phyloP scores from a whole-genome alignment of 2,797 vertebrate species.

The Galagoides demidoff region DNA sequence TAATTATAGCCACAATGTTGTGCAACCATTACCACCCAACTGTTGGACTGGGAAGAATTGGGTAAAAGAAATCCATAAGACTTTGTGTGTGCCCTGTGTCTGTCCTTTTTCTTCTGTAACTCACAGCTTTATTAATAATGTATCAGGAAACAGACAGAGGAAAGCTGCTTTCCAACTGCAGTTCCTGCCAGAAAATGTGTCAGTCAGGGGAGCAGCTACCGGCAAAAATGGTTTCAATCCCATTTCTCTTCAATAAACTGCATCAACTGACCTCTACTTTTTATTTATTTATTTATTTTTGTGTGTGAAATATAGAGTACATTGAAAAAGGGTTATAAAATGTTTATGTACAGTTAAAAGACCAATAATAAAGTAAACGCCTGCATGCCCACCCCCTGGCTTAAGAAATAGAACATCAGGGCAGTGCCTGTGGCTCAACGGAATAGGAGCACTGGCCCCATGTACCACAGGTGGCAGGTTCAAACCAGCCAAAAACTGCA shows the following conservation, averaged over 20 bases:
- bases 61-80: neutral
- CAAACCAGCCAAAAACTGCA: no score
- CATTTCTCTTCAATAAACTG: conserved; percentile 34
- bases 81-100: neutral
- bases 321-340: conserved; percentile 23
- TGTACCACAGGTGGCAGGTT: no score
- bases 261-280: conserved; percentile 5
- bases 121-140: conserved; percentile 33
- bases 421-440: no score
- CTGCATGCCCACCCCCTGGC: neutral
- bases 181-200: conserved; percentile 30
- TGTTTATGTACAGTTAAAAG: conserved; percentile 41
- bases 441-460: no score
- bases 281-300: conserved; percentile 25
- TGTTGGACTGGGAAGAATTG: neutral
- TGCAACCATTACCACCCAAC: neutral
- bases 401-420: neutral
- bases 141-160: conserved; percentile 39
- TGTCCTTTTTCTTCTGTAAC: conserved; percentile 9
- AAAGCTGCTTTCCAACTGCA: neutral
- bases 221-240: conserved; percentile 32
- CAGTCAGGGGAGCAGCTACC: neutral
- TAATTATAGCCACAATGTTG: neutral
- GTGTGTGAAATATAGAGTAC: conserved; percentile 3
- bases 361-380: neutral